Percentiles rank a stretch among this genome's conserved stretches.
Evolutionary conservation across 2,888 invertebrate genomes (phyloP).

Genomic region (Boloria selene): DNA sequence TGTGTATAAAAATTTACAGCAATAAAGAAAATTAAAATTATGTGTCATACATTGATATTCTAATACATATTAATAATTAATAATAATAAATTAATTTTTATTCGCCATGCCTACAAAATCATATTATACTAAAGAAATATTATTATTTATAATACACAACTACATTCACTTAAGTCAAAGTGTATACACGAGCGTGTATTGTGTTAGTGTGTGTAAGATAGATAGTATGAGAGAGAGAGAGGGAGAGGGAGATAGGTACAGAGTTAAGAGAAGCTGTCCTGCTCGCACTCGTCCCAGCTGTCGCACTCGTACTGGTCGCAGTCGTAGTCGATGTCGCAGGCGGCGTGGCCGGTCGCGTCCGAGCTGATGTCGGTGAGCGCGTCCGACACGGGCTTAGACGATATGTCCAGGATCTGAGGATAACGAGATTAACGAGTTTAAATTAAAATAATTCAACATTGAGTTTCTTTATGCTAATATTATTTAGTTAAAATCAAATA

Average conservation of each 20-base stretch:
- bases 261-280: constrained; percentile 79
- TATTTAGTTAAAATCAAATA: too few relatives aligned
- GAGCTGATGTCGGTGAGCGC: constrained; percentile 78
- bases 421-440: too few relatives aligned
- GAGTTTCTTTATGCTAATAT: too few relatives aligned
- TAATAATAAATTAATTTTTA: too few relatives aligned
- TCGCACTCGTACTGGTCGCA: constrained; percentile 78
- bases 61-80: too few relatives aligned
- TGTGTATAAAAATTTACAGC: background rate
- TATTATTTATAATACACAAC: too few relatives aligned
- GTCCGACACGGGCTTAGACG: constrained; percentile 78
- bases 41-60: too few relatives aligned
- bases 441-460: too few relatives aligned
- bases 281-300: constrained; percentile 81
- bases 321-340: constrained; percentile 80
- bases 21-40: background rate
- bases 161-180: too few relatives aligned
- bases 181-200: too few relatives aligned
- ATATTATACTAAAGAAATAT: too few relatives aligned
- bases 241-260: background rate
- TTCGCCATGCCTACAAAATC: too few relatives aligned
- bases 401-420: constrained; percentile 74
- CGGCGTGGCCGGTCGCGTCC: constrained; percentile 79
- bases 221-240: background rate
- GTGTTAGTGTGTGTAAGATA: background rate